phyloP scores from a whole-genome alignment of 2,888 invertebrate genomes.

The Tholera decimalis region DNA sequence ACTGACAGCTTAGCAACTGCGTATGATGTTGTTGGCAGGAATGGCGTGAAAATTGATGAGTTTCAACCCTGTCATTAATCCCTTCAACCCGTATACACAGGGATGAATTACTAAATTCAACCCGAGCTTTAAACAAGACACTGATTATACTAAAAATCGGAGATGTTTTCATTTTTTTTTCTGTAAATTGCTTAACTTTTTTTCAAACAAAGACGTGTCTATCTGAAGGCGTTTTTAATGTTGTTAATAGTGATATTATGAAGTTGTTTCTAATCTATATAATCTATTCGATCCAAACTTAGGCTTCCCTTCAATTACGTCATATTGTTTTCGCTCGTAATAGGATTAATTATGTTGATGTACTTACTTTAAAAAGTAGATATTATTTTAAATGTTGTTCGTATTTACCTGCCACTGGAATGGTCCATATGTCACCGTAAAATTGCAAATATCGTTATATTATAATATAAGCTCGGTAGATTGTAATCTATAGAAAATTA shows the following conservation, averaged over 20 bases:
- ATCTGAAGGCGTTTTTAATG: neutral
- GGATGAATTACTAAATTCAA: constrained; percentile 51
- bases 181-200: too few relatives aligned
- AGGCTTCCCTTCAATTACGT: constrained; percentile 22
- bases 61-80: constrained; percentile 57
- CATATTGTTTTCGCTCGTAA: constrained; percentile 29
- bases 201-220: constrained; percentile 13
- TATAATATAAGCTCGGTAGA: too few relatives aligned
- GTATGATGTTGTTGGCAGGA: constrained; percentile 23
- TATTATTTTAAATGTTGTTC: neutral
- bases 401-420: neutral
- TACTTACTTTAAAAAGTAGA: constrained; percentile 10
- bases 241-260: constrained; percentile 9
- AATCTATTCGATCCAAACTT: constrained; percentile 7
- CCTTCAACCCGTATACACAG: constrained; percentile 37
- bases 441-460: too few relatives aligned
- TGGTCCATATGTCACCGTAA: too few relatives aligned
- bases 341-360: constrained; percentile 33
- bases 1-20: constrained; percentile 30
- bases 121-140: constrained; percentile 20
- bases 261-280: constrained; percentile 18
- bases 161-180: constrained; percentile 1
- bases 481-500: too few relatives aligned
- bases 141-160: constrained; percentile 6
- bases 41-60: constrained; percentile 54